Base-by-base conservation (phyloP, 2,797 vertebrate species). In the Diplodus sargus region DNA sequence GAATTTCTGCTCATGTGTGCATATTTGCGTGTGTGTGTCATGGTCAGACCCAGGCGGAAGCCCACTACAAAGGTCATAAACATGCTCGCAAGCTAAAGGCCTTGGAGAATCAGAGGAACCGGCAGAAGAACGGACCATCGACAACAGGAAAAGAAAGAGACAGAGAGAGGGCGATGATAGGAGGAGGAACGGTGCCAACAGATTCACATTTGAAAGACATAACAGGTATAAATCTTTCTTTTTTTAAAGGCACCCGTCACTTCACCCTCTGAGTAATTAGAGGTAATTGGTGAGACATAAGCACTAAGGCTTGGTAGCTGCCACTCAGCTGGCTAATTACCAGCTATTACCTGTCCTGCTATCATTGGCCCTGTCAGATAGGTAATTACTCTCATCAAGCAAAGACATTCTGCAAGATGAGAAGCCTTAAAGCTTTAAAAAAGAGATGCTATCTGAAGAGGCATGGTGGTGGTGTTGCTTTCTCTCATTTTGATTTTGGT, bases 41-140 rank as follows among this genome's bases (percentile, higher is more conserved):
- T 64, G 76, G 47, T 51, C 91, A 99, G 98, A 99, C 95, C 94
- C 98, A 99, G 91, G 97, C 98, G 0, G 97, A 99, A 90, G 98
- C 97, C 2, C 98, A 99, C 93, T 99, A 98, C 89, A 98, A 98
- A 94, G 98, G 97, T 84, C 98, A 99, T 94, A 99, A 97, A 83
- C 97, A 98, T 0, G 96, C 97, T 1, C 95, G 97, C 89, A 97
- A 98, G 91, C 94, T 99, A 79, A 97, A 97, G 84, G 97, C 97
- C 78, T 90, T 98, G 1, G 97, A 98, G 91, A 95, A 92, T 47
- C 95, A 96, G 91, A 97, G 93, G 89, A 93, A 71, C 76, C 84
- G 93, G 61, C 86, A 94, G 88, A 87, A 88, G 82, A 84, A 67
- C 5, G 69, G 87, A 69, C 62, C 77, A 7, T 23, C 75, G 25